Conservation (phyloP, 1,140 invertebrate species). For the Agrilus planipennis region DNA sequence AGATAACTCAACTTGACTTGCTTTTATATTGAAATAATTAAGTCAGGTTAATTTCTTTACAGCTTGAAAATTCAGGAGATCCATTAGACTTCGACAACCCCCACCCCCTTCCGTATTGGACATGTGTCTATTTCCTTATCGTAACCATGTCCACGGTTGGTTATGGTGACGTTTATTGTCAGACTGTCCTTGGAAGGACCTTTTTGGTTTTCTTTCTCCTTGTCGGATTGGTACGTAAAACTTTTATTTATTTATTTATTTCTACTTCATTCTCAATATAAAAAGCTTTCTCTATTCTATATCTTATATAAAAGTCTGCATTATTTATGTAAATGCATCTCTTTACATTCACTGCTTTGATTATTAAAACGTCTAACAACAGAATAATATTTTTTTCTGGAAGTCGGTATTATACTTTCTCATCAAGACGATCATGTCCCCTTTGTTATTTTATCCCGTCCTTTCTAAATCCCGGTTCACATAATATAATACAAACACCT, state of each 20-base stretch:
- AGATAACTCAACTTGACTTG: background rate
- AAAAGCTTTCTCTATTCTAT: too few species aligned
- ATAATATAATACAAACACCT: too few species aligned
- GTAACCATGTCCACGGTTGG: slow-evolving; percentile 99
- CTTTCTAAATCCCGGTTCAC: too few species aligned
- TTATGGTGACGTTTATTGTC: slow-evolving; percentile 95
- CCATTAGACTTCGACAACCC: slow-evolving; percentile 90
- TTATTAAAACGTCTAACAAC: too few species aligned
- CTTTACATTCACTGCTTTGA: too few species aligned
- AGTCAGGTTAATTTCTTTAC: slow-evolving; percentile 31
- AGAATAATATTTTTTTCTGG: too few species aligned
- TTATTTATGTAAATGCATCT: background rate
- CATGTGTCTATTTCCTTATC: slow-evolving; percentile 96
- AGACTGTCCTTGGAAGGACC: slow-evolving; percentile 89
- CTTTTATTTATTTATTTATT: slow-evolving; percentile 7
- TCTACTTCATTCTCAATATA: too few species aligned
- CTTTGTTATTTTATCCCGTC: too few species aligned
- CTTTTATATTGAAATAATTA: background rate
- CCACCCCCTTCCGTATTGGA: slow-evolving; percentile 92
- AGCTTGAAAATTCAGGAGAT: slow-evolving; percentile 98
- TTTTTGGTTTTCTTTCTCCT: slow-evolving; percentile 99
- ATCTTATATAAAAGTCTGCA: too few species aligned
- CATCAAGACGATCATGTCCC: too few species aligned
- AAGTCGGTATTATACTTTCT: too few species aligned
- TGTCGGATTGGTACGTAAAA: slow-evolving; percentile 90